phyloP scores from a whole-genome alignment of 2,113 vertebrate species.

The Chroicocephalus ridibundus region DNA sequence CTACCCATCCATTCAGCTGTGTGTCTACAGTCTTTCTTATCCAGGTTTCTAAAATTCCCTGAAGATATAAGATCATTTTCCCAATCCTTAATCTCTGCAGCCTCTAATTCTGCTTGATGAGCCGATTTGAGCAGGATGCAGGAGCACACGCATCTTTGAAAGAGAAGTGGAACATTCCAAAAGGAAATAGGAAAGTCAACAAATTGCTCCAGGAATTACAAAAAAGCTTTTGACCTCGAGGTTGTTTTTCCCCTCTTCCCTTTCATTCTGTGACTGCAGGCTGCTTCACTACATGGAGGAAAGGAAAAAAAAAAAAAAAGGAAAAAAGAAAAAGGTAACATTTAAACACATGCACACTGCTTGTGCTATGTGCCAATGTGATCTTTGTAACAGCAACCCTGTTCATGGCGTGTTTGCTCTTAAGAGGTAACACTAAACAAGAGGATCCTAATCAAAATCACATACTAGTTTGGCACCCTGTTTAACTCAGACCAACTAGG shows the following conservation, averaged over 20 bases:
- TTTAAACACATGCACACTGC: not conserved
- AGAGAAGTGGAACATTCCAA: constrained; percentile 5
- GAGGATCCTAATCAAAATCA: not conserved
- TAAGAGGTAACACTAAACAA: not conserved
- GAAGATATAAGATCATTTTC: not conserved
- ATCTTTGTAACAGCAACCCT: not conserved
- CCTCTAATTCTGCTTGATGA: constrained; percentile 14
- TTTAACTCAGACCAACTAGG: not conserved
- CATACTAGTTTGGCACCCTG: not conserved
- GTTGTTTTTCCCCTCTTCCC: not conserved
- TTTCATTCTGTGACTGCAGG: not conserved
- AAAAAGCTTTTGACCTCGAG: constrained; percentile 5
- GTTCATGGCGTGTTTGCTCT: not conserved
- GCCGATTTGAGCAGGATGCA: not conserved
- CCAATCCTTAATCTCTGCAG: constrained; percentile 17
- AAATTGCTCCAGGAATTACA: constrained; percentile 1
- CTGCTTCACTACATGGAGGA: not conserved
- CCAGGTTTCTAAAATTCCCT: not conserved
- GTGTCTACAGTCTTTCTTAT: not conserved
- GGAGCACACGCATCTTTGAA: not conserved
- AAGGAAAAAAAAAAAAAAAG: not conserved
- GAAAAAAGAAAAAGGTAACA: not conserved
- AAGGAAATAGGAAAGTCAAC: constrained; percentile 22
- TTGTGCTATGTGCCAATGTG: fast-evolving
- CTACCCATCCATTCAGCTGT: not conserved